These are phyloP conservation scores for Strigamia transsilvanica DNA, from an alignment of 2,888 invertebrate genomes.

Conservation along the genomic window DNA sequence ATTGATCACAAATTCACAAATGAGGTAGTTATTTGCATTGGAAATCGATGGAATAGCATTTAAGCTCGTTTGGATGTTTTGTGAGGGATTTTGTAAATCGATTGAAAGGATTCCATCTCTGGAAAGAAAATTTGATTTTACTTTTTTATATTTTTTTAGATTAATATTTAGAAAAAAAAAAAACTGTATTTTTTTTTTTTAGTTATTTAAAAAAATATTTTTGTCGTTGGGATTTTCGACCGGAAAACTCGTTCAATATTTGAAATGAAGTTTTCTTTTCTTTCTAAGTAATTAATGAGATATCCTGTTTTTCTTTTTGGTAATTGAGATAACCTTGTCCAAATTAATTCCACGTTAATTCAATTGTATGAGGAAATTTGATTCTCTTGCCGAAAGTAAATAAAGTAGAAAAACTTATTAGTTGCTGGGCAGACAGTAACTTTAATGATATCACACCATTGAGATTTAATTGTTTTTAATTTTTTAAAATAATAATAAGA, in stretches of 20 bases:
- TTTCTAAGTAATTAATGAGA: neutral
- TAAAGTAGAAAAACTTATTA: neutral
- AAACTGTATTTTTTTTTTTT: too few relatives aligned
- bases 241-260: neutral
- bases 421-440: too few relatives aligned
- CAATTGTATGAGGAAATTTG: neutral
- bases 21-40: neutral
- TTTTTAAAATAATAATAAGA: too few relatives aligned
- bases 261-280: neutral
- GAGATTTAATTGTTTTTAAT: too few relatives aligned
- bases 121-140: neutral
- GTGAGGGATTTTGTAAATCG: conserved; percentile 4
- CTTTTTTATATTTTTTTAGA: neutral
- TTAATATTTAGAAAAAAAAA: too few relatives aligned
- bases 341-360: neutral
- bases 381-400: neutral
- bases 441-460: too few relatives aligned
- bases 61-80: conserved; percentile 12
- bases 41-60: neutral
- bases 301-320: neutral
- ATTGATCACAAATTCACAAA: neutral
- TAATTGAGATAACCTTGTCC: neutral
- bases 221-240: neutral
- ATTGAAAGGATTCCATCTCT: neutral
- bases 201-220: neutral